These are phyloP conservation scores for Blastomussa wellsi DNA, from an alignment of 92 coral and sea anemone species.

Conservation along the genomic window DNA sequence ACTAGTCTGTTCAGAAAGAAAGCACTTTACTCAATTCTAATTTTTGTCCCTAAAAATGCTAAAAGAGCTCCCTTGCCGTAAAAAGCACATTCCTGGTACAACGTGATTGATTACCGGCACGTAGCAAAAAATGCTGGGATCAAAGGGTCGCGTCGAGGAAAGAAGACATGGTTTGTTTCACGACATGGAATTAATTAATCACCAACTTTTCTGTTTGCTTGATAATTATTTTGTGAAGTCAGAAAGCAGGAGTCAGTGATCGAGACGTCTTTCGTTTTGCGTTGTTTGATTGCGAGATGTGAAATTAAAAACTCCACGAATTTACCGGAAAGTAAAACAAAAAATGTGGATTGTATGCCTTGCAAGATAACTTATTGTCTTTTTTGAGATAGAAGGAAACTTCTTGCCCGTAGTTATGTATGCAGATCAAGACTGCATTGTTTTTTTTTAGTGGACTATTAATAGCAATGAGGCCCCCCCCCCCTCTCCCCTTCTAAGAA, in stretches of 20 bases:
- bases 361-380: too few relatives aligned
- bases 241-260: background rate
- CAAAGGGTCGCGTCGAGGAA: background rate
- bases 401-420: background rate
- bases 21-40: background rate
- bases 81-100: background rate
- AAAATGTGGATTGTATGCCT: background rate
- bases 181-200: background rate
- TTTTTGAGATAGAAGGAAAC: background rate
- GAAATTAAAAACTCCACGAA: background rate
- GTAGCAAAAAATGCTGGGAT: background rate
- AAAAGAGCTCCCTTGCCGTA: background rate
- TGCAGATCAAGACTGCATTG: background rate
- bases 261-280: too few relatives aligned
- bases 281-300: background rate
- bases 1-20: background rate
- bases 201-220: background rate
- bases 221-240: background rate
- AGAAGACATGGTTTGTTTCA: background rate
- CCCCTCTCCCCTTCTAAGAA: background rate
- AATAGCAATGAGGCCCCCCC: background rate
- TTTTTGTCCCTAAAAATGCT: background rate
- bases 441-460: background rate
- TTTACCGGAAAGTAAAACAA: background rate
- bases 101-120: background rate